A percentile compares a stretch with the other conserved stretches of the same genome.
Evolutionary conservation across 35 echinoderm and acorn worm genomes (phyloP).

Genomic region (Ophiothrix spiculata): DNA sequence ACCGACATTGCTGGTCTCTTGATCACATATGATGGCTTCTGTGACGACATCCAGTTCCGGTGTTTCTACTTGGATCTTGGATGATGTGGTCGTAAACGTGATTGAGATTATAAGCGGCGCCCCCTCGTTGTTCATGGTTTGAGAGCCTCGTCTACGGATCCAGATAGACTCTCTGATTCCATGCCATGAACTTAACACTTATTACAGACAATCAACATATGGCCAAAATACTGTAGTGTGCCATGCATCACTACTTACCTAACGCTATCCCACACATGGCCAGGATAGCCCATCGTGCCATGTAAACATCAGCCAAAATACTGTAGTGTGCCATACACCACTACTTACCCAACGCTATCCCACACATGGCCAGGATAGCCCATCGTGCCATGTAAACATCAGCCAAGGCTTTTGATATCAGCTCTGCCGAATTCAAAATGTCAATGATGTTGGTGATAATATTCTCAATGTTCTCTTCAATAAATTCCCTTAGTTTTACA

Average conservation of each 20-base stretch:
- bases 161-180: background rate
- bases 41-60: no score
- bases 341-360: slow-evolving; percentile 62
- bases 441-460: slow-evolving; percentile 62
- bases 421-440: slow-evolving; percentile 76
- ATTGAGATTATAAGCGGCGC: no score
- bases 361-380: slow-evolving; percentile 82
- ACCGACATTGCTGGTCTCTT: no score
- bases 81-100: no score
- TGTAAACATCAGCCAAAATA: no score
- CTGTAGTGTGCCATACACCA: background rate
- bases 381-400: slow-evolving; percentile 89
- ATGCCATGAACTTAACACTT: background rate
- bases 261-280: no score
- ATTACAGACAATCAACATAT: background rate
- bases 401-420: slow-evolving; percentile 65
- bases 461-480: slow-evolving; percentile 40
- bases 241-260: background rate
- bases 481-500: slow-evolving; percentile 27
- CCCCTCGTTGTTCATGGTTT: no score
- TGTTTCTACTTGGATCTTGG: no score
- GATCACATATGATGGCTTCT: no score
- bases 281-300: no score
- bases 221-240: background rate
- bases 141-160: no score